Percentiles rank a stretch among this genome's conserved stretches.
Evolutionary conservation across 1,140 invertebrate genomes (phyloP).

Genomic region (Atopsyche davidsoni): DNA sequence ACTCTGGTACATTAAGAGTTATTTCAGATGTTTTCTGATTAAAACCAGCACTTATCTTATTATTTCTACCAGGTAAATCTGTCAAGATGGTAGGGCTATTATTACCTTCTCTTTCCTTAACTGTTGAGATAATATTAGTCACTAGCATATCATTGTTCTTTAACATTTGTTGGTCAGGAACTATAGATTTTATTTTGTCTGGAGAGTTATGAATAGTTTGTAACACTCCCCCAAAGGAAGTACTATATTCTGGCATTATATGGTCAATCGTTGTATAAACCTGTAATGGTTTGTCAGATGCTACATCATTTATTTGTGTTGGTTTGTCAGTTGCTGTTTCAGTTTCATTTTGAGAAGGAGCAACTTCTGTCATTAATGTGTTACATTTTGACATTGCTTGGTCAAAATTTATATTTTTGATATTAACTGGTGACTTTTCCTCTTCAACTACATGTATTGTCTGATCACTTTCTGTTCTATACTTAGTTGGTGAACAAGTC

Average conservation of each 20-base stretch:
- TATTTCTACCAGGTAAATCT: background rate
- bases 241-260: constrained; percentile 2
- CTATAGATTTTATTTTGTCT: constrained; percentile 7
- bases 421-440: background rate
- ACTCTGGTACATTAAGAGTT: no score
- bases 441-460: no score
- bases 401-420: background rate
- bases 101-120: constrained; percentile 1
- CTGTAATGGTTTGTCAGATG: no score
- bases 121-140: background rate
- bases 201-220: background rate
- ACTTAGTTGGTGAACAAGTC: background rate
- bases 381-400: background rate
- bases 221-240: background rate
- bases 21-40: no score
- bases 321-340: no score
- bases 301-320: no score
- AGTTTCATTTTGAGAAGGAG: no score
- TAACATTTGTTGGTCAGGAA: background rate
- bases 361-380: background rate
- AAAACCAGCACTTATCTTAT: no score
- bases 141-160: constrained; percentile 6
- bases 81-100: background rate
- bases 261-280: no score
- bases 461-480: no score